A percentile compares a stretch with the other conserved stretches of the same genome.
Conservation (phyloP, 2,888 invertebrate genomes). For the Pecten maximus region DNA sequence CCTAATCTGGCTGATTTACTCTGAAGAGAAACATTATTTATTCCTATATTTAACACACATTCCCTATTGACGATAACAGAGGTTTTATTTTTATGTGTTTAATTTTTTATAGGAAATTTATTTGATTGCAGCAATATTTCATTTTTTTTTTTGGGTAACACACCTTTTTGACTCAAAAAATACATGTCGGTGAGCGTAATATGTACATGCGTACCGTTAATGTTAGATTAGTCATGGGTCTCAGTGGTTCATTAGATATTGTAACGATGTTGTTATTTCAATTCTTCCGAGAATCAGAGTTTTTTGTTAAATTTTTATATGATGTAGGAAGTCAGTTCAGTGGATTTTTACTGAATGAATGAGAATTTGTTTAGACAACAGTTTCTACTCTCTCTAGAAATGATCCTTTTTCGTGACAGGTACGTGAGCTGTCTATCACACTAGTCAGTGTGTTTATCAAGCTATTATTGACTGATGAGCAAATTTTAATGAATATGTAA, state of each 20-base stretch:
- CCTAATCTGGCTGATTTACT: not conserved
- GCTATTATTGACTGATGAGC: conserved; percentile 10
- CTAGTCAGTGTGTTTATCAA: not conserved
- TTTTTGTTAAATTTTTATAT: conserved; percentile 25
- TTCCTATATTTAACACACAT: conserved; percentile 40
- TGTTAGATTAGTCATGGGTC: not conserved
- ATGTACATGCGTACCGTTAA: conserved; percentile 7
- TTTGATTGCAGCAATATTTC: conserved; percentile 32
- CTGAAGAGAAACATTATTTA: not conserved
- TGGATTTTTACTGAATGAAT: not conserved
- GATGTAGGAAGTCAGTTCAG: not conserved
- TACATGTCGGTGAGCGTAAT: conserved; percentile 14
- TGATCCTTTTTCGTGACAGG: not conserved
- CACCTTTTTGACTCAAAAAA: conserved; percentile 26
- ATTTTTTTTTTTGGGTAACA: conserved; percentile 17
- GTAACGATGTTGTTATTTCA: not conserved
- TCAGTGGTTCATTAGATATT: not conserved
- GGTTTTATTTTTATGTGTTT: conserved; percentile 51
- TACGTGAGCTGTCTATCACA: not conserved
- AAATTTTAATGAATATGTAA: conserved; percentile 13
- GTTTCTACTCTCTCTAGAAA: not conserved
- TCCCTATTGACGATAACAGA: conserved; percentile 41
- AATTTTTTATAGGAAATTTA: conserved; percentile 49
- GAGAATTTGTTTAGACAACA: not conserved
- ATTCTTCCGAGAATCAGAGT: not conserved